phyloP scores from a whole-genome alignment of 2,113 vertebrate genomes.

The Stigmatopora nigra region DNA sequence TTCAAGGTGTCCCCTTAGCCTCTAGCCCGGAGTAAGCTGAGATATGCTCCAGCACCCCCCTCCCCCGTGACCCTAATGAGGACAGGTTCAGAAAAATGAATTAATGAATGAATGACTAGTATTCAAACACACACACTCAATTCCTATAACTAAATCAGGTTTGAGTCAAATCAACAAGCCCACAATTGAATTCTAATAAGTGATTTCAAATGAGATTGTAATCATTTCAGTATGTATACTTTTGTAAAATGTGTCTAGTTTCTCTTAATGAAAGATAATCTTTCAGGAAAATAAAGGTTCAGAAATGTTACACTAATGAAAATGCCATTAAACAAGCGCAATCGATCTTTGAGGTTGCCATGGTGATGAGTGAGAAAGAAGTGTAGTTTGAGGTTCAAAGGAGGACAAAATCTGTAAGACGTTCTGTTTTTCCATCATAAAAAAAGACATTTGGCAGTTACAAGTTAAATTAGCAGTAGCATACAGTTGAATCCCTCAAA shows the following conservation, averaged over 20 bases:
- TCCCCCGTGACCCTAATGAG: no score
- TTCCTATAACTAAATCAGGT: background rate
- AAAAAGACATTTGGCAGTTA: background rate
- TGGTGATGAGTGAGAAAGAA: background rate
- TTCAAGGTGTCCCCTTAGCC: no score
- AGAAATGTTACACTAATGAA: background rate
- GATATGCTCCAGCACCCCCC: no score
- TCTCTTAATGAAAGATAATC: background rate
- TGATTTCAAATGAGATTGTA: background rate
- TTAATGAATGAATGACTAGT: no score
- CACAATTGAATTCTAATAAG: background rate
- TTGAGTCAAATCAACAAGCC: background rate
- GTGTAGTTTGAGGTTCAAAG: background rate
- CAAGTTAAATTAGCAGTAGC: background rate
- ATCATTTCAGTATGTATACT: background rate
- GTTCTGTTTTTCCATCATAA: background rate
- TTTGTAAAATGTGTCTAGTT: background rate
- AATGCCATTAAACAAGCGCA: background rate
- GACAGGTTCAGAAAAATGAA: no score
- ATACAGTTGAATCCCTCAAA: background rate
- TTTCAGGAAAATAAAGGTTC: background rate
- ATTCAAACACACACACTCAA: no score
- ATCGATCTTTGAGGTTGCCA: background rate
- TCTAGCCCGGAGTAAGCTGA: no score
- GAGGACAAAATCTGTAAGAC: background rate